Conservation (phyloP, 2,113 vertebrate species). For the Malurus alboscapulatus region DNA sequence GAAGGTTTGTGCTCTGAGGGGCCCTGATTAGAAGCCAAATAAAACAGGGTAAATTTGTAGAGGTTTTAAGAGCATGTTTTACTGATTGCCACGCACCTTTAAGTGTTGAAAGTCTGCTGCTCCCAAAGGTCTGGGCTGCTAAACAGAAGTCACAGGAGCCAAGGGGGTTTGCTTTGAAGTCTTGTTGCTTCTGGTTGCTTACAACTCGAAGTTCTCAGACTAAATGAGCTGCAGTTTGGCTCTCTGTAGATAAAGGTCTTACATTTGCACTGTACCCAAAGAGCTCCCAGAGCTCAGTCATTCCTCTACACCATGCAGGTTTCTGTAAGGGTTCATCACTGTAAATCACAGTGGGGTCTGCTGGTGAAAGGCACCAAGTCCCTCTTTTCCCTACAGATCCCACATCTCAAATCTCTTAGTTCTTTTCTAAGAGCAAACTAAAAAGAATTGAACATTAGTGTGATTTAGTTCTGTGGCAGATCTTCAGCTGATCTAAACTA, state of each 20-base stretch:
- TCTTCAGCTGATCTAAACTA: background rate
- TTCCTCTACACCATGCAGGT: background rate
- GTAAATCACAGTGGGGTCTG: background rate
- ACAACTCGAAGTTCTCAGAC: background rate
- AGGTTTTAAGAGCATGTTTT: background rate
- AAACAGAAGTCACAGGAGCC: background rate
- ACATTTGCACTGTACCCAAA: background rate
- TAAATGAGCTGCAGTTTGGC: background rate
- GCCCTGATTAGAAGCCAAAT: background rate
- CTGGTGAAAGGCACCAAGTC: background rate
- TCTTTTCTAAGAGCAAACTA: background rate
- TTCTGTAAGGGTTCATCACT: background rate
- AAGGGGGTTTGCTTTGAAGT: background rate
- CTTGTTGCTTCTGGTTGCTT: background rate
- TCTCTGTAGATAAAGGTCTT: conserved; percentile 9
- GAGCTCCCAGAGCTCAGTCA: background rate
- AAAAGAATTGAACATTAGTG: background rate
- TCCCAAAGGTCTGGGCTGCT: background rate
- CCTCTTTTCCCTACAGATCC: background rate
- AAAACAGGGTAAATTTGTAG: background rate
- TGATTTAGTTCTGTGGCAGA: background rate
- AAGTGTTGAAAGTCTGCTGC: background rate
- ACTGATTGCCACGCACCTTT: background rate
- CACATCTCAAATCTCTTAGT: background rate
- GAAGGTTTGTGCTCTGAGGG: background rate